Base-by-base conservation (phyloP, 2,113 vertebrate species). In the Cnemophilus loriae region DNA sequence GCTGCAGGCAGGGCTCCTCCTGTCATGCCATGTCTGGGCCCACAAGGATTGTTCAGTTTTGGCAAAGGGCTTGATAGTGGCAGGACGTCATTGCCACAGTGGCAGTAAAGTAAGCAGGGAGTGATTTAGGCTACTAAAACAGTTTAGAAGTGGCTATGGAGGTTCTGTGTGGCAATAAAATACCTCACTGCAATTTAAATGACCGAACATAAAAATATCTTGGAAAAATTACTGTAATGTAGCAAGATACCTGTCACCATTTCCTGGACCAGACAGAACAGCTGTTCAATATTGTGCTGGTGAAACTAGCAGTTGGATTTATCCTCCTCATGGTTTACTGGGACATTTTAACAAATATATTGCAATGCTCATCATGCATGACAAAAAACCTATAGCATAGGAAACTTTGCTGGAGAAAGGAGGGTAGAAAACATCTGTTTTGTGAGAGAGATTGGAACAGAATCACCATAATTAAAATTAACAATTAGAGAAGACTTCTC, bases 301-400 rank as follows among this genome's bases (percentile, higher is more conserved):
- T 95, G 89, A 85, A 95, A 84, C 19, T 65, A 69, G 63, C 57
- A 71, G 50, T 60, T 94, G 57, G n/a, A 39, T 81, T 92, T 91
- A 84, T 85, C 50, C 9, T 89, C 28, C 27, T 94, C 35, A 11
- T 74, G 78, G 63, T 63, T 96, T 95, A 83, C 56, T 77, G 87
- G 65, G 83, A 71, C 74, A 37, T 92, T 95, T 89, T 79, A 94
- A 83, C 46, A 89, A 95, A 90, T 83, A 24, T 15, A 59, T 81
- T 63, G 53, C 74, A 22, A 68, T 87, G 57, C 65, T 87, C 17
- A 39, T 82, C 55, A 46, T 65, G 30, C 50, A 15, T 88, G 80
- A 68, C 56, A 93, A 82, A 89, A 89, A 95, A 67, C 61, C 49
- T 80, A 14, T 64, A 85, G 50, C 2, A 13, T 33, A 77, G 47